Evolutionary conservation across 2,888 invertebrate species (phyloP).

Genomic region (Tanypteryx hageni): DNA sequence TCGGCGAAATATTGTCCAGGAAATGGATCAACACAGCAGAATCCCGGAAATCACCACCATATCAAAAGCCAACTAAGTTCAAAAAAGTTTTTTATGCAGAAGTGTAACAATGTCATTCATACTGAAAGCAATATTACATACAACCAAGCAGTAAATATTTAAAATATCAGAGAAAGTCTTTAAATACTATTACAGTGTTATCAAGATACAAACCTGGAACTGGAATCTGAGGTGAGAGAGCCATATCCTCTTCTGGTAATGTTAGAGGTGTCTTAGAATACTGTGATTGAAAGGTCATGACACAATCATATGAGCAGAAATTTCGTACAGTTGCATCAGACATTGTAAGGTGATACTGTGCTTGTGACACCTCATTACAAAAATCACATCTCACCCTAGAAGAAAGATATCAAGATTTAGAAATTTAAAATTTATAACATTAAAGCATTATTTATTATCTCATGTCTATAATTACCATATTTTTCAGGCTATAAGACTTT

Average conservation of each 20-base stretch:
- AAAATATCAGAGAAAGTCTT: background rate
- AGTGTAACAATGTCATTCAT: too few species aligned
- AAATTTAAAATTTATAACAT: too few species aligned
- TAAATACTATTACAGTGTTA: conserved; percentile 65
- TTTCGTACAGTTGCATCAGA: conserved; percentile 89
- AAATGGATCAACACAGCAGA: too few species aligned
- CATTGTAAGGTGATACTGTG: conserved; percentile 90
- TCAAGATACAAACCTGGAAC: conserved; percentile 59
- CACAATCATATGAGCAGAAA: conserved; percentile 90
- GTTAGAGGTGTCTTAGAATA: conserved; percentile 72
- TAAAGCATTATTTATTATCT: too few species aligned
- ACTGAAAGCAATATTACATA: background rate
- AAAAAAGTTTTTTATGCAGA: too few species aligned
- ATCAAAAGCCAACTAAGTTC: too few species aligned
- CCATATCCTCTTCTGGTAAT: conserved; percentile 2
- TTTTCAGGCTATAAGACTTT: too few species aligned
- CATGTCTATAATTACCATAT: too few species aligned
- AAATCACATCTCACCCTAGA: conserved; percentile 85
- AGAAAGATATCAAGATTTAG: conserved; percentile 49
- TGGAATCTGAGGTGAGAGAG: background rate
- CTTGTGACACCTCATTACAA: conserved; percentile 83
- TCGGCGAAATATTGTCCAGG: too few species aligned
- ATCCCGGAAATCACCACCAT: too few species aligned
- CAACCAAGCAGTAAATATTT: background rate
- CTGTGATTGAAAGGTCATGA: conserved; percentile 86